These are phyloP conservation scores for Xenus cinereus DNA, from an alignment of 2,113 vertebrate genomes.

Conservation along the genomic window DNA sequence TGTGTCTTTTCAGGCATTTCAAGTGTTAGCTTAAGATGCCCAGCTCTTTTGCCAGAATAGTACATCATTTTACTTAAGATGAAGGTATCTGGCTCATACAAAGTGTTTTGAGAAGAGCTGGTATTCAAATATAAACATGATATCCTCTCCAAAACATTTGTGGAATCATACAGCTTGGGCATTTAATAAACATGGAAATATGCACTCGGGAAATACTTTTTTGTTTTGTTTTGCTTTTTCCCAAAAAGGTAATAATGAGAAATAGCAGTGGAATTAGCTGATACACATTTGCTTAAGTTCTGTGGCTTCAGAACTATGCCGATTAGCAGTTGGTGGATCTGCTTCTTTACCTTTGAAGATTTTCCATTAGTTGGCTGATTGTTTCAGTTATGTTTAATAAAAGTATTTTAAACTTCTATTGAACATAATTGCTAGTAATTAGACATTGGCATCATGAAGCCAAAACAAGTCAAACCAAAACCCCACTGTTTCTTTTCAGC, in stretches of 20 bases:
- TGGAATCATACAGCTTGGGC: not conserved
- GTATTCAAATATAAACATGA: not conserved
- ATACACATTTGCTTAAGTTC: not conserved
- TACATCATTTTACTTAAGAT: not conserved
- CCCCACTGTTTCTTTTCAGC: not conserved
- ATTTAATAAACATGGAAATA: not conserved
- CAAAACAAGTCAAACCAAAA: not conserved
- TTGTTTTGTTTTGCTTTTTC: not conserved
- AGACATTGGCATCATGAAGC: not conserved
- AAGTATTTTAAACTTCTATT: not conserved
- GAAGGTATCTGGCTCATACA: not conserved
- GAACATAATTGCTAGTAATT: slow-evolving; percentile 4
- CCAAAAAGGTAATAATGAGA: not conserved
- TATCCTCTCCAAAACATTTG: not conserved
- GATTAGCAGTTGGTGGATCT: not conserved
- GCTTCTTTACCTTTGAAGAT: not conserved
- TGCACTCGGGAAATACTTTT: not conserved
- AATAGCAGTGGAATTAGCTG: not conserved
- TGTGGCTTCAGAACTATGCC: not conserved
- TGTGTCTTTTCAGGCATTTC: slow-evolving; percentile 5
- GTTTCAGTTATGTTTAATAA: not conserved
- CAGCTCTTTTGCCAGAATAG: not conserved
- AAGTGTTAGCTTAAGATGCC: not conserved
- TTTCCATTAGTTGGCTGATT: not conserved
- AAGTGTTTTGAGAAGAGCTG: not conserved